Conservation (phyloP, 1,140 invertebrate species). For the Papilio xuthus region DNA sequence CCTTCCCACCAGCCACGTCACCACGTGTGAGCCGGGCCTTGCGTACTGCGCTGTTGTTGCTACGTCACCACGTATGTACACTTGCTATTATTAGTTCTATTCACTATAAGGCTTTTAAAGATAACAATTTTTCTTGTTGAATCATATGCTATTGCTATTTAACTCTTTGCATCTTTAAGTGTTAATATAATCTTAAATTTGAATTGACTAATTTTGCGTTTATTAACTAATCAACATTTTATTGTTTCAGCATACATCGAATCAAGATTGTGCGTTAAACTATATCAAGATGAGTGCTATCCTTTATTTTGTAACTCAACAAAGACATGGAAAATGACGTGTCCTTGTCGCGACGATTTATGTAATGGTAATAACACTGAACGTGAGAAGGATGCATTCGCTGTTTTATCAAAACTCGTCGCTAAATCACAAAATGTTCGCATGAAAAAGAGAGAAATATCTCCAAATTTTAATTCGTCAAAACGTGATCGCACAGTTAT, state of each 20-base stretch:
- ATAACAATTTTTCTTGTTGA: too few relatives aligned
- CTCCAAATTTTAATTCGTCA: constrained; percentile 18
- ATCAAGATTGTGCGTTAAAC: constrained; percentile 76
- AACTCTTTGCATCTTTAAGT: constrained; percentile 2
- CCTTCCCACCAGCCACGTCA: constrained; percentile 45
- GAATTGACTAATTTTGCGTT: background rate
- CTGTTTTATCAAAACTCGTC: constrained; percentile 49
- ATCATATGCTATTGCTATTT: too few relatives aligned
- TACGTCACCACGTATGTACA: constrained; percentile 64
- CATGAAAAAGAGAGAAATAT: constrained; percentile 51
- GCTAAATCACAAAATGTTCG: constrained; percentile 51
- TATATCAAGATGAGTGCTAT: constrained; percentile 77
- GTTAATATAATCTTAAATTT: background rate
- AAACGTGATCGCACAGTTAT: constrained; percentile 22
- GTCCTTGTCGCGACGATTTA: constrained; percentile 79
- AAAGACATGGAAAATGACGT: constrained; percentile 77
- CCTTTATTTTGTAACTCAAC: constrained; percentile 78
- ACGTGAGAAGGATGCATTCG: constrained; percentile 67
- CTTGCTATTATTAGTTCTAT: too few relatives aligned
- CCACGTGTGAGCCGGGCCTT: constrained; percentile 66
- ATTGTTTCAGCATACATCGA: constrained; percentile 64
- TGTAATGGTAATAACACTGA: constrained; percentile 78
- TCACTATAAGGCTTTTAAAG: too few relatives aligned
- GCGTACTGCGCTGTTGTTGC: constrained; percentile 70
- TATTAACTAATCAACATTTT: background rate